Conservation (phyloP, 2,888 invertebrate species). For the Helicoverpa assulta region DNA sequence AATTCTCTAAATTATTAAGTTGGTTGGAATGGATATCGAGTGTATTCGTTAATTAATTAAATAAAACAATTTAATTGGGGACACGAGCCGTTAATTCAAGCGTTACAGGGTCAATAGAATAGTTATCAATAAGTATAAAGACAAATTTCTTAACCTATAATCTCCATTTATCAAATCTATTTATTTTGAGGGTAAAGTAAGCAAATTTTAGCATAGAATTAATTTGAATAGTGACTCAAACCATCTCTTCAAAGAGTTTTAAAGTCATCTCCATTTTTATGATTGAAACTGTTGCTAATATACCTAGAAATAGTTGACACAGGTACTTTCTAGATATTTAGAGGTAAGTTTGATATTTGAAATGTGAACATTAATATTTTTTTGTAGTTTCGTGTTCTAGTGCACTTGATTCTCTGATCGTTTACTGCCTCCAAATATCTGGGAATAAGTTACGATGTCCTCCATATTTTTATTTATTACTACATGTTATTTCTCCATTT, state of each 20-base stretch:
- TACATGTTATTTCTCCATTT: conserved; percentile 3
- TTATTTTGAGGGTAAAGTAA: neutral
- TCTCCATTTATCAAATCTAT: neutral
- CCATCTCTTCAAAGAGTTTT: neutral
- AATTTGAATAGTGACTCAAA: neutral
- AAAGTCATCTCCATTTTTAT: neutral
- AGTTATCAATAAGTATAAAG: neutral
- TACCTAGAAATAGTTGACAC: neutral
- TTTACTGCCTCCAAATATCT: neutral
- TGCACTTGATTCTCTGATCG: neutral
- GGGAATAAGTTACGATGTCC: neutral
- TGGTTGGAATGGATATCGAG: conserved; percentile 1
- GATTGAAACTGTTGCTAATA: neutral
- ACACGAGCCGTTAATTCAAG: neutral
- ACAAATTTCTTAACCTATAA: neutral
- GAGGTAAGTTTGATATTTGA: neutral
- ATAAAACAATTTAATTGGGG: neutral
- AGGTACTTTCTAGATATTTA: neutral
- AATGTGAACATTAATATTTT: neutral
- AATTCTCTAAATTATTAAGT: neutral
- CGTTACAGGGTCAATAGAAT: neutral
- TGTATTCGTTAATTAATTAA: neutral
- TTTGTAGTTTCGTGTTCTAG: neutral
- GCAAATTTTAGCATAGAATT: neutral
- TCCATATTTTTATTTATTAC: too few species aligned